Percentiles rank a stretch among this genome's conserved stretches.
Evolutionary conservation across 2,888 invertebrate species (phyloP).

Genomic region (Pardosa pseudoannulata): DNA sequence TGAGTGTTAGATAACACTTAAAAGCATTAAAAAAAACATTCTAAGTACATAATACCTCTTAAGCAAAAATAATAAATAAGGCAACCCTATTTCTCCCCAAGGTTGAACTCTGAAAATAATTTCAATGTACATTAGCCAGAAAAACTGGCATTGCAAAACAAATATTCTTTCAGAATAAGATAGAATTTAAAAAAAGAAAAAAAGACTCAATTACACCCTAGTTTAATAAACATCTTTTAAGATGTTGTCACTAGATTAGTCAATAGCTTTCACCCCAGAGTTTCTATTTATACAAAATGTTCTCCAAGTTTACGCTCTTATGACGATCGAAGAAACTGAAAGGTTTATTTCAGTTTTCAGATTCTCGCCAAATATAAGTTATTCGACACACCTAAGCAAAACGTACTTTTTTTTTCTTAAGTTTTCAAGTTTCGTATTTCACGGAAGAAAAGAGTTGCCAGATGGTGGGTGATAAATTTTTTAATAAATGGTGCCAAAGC

Average conservation of each 20-base stretch:
- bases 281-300: neutral
- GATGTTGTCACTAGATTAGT: neutral
- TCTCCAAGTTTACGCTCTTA: conserved; percentile 12
- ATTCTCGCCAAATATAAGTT: conserved; percentile 18
- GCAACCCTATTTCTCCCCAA: too few relatives aligned
- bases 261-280: neutral
- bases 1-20: too few relatives aligned
- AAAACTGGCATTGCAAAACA: too few relatives aligned
- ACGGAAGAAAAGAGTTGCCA: conserved; percentile 23
- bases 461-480: neutral
- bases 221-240: neutral
- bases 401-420: neutral
- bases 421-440: neutral
- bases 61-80: too few relatives aligned
- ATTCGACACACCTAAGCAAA: conserved; percentile 4
- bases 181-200: too few relatives aligned
- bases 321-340: neutral
- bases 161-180: too few relatives aligned
- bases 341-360: conserved; percentile 26
- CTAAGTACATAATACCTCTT: too few relatives aligned
- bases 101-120: too few relatives aligned
- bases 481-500: conserved; percentile 20
- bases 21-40: too few relatives aligned
- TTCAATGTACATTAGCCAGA: too few relatives aligned
- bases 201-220: neutral